Evolutionary conservation across 1,140 invertebrate species (phyloP).

Genomic region (Laupala kohalensis): DNA sequence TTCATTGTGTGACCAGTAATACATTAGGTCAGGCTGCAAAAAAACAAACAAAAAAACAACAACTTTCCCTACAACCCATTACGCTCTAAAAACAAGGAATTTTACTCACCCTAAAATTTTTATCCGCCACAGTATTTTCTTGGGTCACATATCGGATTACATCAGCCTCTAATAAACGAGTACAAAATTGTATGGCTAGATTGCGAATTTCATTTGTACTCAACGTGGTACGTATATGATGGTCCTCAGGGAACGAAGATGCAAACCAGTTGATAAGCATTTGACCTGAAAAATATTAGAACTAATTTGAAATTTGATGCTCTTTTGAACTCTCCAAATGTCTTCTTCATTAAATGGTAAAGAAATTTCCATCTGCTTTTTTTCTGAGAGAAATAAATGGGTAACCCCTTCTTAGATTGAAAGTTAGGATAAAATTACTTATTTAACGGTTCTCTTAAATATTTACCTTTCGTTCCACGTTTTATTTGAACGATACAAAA

Average conservation of each 20-base stretch:
- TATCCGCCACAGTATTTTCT: conserved; percentile 43
- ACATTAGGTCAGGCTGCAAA: conserved; percentile 71
- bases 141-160: conserved; percentile 66
- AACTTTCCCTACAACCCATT: not conserved
- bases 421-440: too few species aligned
- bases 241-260: conserved; percentile 59
- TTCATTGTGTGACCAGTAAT: conserved; percentile 75
- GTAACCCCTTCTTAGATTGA: too few species aligned
- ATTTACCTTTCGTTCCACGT: too few species aligned
- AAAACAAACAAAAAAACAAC: conserved; percentile 14
- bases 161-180: conserved; percentile 75
- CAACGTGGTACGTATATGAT: conserved; percentile 44
- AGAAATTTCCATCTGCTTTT: too few species aligned
- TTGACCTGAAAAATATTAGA: conserved; percentile 46
- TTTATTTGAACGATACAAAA: too few species aligned
- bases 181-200: conserved; percentile 68
- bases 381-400: too few species aligned
- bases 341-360: too few species aligned
- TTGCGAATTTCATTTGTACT: conserved; percentile 57
- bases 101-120: conserved; percentile 58
- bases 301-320: too few species aligned
- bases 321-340: too few species aligned
- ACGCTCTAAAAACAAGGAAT: not conserved
- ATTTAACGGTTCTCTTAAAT: too few species aligned
- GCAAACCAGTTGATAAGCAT: conserved; percentile 82